phyloP scores from a whole-genome alignment of 2,888 invertebrate genomes.

The Noctua janthe region DNA sequence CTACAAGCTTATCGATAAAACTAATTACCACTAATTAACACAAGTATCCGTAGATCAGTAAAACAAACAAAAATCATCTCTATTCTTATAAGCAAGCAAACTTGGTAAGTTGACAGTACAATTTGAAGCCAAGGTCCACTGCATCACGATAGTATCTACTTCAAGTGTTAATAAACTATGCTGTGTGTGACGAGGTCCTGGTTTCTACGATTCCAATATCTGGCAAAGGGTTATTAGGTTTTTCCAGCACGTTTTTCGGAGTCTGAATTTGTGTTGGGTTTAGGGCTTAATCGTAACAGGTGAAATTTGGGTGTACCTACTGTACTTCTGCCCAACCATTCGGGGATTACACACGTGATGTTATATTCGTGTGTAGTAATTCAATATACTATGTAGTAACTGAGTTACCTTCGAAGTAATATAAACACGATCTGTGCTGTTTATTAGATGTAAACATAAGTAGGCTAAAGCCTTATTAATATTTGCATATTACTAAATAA shows the following conservation, averaged over 20 bases:
- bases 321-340: neutral
- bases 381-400: neutral
- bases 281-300: neutral
- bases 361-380: neutral
- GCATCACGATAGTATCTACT: conserved; percentile 10
- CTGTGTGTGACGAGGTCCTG: neutral
- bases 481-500: conserved; percentile 36
- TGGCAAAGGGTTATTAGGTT: neutral
- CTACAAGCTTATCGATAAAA: neutral
- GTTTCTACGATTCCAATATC: neutral
- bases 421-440: conserved; percentile 23
- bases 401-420: conserved; percentile 39
- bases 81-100: conserved; percentile 1
- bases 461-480: conserved; percentile 48
- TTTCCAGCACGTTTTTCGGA: neutral
- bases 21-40: neutral
- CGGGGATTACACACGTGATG: neutral
- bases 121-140: conserved; percentile 24
- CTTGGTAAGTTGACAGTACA: conserved; percentile 12
- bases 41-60: neutral
- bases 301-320: neutral
- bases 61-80: neutral
- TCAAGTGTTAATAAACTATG: conserved; percentile 16
- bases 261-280: neutral
- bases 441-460: conserved; percentile 22